Evolutionary conservation across 2,797 vertebrate species (phyloP).

Genomic region (Pseudochirops corinnae): DNA sequence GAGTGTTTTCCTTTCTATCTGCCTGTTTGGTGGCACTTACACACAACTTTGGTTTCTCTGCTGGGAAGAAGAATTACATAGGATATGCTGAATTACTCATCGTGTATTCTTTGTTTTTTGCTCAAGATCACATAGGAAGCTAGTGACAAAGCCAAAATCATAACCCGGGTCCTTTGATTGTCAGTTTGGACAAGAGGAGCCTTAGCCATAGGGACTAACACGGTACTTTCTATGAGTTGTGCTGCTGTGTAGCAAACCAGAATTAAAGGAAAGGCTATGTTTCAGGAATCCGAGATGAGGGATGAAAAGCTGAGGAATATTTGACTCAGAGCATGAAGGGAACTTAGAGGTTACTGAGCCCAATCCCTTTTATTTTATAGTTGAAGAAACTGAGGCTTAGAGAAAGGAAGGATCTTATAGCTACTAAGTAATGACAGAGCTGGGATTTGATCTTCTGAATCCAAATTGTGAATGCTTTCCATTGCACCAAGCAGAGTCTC

Average conservation of each 20-base stretch:
- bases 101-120: not conserved
- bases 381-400: not conserved
- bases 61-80: not conserved
- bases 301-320: not conserved
- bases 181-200: not conserved
- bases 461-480: not conserved
- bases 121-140: not conserved
- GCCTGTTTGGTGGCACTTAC: not conserved
- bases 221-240: not conserved
- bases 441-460: not conserved
- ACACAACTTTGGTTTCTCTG: not conserved
- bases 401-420: not conserved
- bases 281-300: not conserved
- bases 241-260: not conserved
- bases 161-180: not conserved
- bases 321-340: not conserved
- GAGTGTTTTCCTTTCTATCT: not conserved
- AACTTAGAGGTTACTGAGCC: not conserved
- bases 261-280: not conserved
- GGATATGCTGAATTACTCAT: not conserved
- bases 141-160: not conserved
- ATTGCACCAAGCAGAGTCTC: not conserved
- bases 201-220: not conserved
- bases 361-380: not conserved
- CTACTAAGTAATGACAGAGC: not conserved